Evolutionary conservation across 1,140 invertebrate genomes (phyloP), one percentile per base, ranked within the genome.

Genomic region (Nasonia giraulti): DNA sequence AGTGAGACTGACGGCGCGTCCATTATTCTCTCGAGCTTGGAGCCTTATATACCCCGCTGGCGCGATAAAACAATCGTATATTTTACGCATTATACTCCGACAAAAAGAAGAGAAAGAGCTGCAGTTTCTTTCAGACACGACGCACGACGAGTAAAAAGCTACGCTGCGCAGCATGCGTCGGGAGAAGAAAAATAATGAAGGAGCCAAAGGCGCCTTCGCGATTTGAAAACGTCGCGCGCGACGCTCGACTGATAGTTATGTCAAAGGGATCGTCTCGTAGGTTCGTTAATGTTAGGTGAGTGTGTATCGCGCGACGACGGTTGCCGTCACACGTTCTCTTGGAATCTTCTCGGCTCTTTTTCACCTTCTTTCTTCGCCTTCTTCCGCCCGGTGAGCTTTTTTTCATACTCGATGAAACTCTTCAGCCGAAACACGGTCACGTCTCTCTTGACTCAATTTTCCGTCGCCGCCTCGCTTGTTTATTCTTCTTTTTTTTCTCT

Each of bases 371-470:
- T 33, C 23, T 31, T 2, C 44, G 40, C 14, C 4, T 71, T 33
- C 68, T 71, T 71, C 23, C 27, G 27, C 17, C 4, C 17, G 55
- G 4, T 0, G 68, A 71, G 68, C 31, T 69, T 69, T 27, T 80
- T 80, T 69, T 80, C 44, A 69, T 80, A 44, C n/a, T 80, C 78
- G 78, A 80, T 80, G 20, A 80, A 80, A 80, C 40, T 27, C 40
- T 55, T 73, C 68, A 74, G 69, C 80, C 27, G 27, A 73, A 81
- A 81, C 40, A 50, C 69, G 68, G 44, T 81, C 69, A 73, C 80
- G 40, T 50, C 80, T 17, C 69, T 73, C 80, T 81, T 81, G 80
- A 74, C 80, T 81, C 69, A 44, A 81, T 74, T 73, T 73, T 81
- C 74, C 71, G 62, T 69, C 27, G 31, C 11, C 37, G 62, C 31